Base-by-base conservation (phyloP, 2,797 vertebrate species). In the Lacerta agilis region DNA sequence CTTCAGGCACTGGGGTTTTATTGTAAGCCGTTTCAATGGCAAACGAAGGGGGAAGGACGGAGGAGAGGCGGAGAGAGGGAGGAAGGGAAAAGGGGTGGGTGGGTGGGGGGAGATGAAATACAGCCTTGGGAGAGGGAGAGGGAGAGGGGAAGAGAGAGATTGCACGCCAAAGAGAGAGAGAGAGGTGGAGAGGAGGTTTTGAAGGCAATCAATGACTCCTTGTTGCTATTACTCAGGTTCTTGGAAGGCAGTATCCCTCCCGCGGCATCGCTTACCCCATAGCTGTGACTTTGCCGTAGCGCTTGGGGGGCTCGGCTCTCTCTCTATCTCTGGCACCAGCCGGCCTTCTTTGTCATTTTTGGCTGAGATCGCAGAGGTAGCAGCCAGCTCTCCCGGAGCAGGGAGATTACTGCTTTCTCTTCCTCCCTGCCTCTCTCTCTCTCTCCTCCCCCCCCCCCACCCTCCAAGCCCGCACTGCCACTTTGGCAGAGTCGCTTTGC, bases 1-100 rank as follows among this genome's bases (percentile, higher is more conserved):
- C 94, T 92, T 90, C 84, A 72, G 89, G 92, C 89, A 61, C 91
- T 87, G 17, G 55, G 92, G 92, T 88, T 93, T 94, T 91, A 94
- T 94, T 94, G 94, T 95, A 92, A 90, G 41, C 93, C 90, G 92
- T 91, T 95, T 95, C 94, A 95, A 95, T 93, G 95, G 93, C 92
- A 93, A 94, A 89, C 79, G 94, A 93, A 91, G 83, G 41, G 25
- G 55, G 55, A 33, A 67, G 38, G 43, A 88, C 58, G 7, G 33
- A 41, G n/a, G 41, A 55, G n/a, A 41, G 20, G 29, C 49, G 43
- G 6, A 15, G 8, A 5, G 1, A 4, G 13, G 25, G 13, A 55
- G 67, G 55, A 23, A 25, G 64, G n/a, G 38, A 29, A 29, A 10
- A 1, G 8, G 4, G 3, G 33, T 10, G 17, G 0, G 58, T 5